Percentiles rank a stretch among this genome's conserved stretches.
These are phyloP conservation scores for Drosophila basisetae DNA, from an alignment of 2,888 invertebrate genomes.

Conservation along the genomic window DNA sequence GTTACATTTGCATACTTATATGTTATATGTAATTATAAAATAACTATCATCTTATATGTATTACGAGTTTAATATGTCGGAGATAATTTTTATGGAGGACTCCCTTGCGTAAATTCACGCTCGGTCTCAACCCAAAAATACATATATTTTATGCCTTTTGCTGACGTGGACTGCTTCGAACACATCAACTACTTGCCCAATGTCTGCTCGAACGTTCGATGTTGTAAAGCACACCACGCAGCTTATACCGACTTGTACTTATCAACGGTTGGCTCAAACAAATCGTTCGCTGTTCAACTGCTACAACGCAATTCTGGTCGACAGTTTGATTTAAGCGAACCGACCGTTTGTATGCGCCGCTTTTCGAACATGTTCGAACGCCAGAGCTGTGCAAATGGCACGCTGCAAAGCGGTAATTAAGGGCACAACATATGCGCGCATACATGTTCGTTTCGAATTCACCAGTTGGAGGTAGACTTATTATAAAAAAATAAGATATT, in stretches of 20 bases:
- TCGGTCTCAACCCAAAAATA: neutral
- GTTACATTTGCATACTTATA: neutral
- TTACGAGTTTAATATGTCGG: neutral
- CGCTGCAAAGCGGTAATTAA: neutral
- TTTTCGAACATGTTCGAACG: neutral
- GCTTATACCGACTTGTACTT: neutral
- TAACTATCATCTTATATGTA: neutral
- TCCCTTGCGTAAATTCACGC: neutral
- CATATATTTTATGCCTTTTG: constrained; percentile 4
- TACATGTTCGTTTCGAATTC: neutral
- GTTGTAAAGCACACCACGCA: neutral
- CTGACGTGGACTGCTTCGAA: neutral
- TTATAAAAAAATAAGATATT: neutral
- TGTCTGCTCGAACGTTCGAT: neutral
- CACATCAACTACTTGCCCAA: neutral
- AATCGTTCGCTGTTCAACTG: neutral
- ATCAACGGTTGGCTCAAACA: no score
- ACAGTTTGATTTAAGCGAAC: neutral
- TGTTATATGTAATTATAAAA: neutral
- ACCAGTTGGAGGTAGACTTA: neutral
- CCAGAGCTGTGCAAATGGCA: neutral
- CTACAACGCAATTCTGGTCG: no score
- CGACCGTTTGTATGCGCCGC: no score
- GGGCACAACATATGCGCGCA: neutral
- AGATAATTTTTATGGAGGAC: neutral